A percentile compares a stretch with the other conserved stretches of the same genome.
Evolutionary conservation across 2,888 invertebrate species (phyloP).

Genomic region (Drosophila tripunctata): DNA sequence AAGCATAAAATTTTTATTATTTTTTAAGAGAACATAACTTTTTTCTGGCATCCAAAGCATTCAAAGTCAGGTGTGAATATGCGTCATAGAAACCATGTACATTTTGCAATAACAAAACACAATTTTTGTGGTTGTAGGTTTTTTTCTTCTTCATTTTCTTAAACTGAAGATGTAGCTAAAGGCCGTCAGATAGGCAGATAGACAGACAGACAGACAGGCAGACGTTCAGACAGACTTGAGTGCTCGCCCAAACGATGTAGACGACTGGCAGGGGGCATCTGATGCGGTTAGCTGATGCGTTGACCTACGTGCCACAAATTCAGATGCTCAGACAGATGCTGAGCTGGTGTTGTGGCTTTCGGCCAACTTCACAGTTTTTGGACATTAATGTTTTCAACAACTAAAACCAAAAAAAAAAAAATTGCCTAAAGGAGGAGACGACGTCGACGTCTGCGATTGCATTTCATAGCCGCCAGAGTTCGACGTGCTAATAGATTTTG

Average conservation of each 20-base stretch:
- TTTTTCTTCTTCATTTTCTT: slow-evolving; percentile 28
- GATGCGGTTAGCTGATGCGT: slow-evolving; percentile 56
- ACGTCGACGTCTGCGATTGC: slow-evolving; percentile 52
- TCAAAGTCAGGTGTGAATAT: slow-evolving; percentile 60
- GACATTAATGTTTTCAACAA: slow-evolving; percentile 70
- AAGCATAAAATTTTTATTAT: not conserved
- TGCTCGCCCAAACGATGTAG: slow-evolving; percentile 44
- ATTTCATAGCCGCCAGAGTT: slow-evolving; percentile 76
- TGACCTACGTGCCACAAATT: slow-evolving; percentile 68
- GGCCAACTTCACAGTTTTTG: slow-evolving; percentile 80
- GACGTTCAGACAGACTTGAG: not conserved
- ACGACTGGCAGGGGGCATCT: slow-evolving; percentile 11
- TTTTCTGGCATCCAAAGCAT: not conserved
- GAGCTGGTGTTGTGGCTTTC: slow-evolving; percentile 51
- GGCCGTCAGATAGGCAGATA: slow-evolving; percentile 51
- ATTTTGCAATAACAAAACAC: slow-evolving; percentile 64
- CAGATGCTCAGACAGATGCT: slow-evolving; percentile 43
- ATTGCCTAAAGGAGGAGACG: slow-evolving; percentile 38
- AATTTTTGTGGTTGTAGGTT: not conserved
- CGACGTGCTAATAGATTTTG: slow-evolving; percentile 83
- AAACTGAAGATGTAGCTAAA: slow-evolving; percentile 49
- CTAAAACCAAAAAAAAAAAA: slow-evolving; percentile 39
- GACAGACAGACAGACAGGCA: slow-evolving; percentile 29
- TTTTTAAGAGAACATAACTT: not conserved
- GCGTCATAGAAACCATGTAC: slow-evolving; percentile 54